Conservation (phyloP, 37 sponge, comb jelly and placozoan species). For the Oscarella lobularis region DNA sequence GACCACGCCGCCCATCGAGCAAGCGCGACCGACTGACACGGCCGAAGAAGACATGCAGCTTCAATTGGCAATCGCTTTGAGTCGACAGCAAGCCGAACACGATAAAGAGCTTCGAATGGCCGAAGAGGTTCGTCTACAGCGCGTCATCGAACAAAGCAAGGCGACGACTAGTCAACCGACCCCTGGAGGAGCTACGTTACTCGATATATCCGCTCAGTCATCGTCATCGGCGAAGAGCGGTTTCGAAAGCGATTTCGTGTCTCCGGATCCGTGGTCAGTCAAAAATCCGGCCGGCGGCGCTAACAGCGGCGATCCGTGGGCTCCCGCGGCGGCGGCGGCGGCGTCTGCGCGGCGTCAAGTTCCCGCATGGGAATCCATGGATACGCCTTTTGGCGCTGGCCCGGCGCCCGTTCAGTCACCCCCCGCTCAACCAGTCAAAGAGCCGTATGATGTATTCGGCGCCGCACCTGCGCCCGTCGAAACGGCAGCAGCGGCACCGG, state of each 20-base stretch:
- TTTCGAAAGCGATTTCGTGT: background rate
- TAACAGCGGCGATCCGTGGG: background rate
- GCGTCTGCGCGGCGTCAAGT: background rate
- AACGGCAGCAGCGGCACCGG: too few relatives aligned
- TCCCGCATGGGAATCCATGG: slow-evolving; percentile 3
- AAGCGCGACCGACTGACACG: slow-evolving; percentile 47
- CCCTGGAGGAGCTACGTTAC: background rate
- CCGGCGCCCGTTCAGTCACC: background rate
- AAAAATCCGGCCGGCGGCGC: background rate
- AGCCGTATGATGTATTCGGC: background rate
- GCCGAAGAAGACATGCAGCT: slow-evolving; percentile 93
- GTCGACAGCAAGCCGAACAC: slow-evolving; percentile 81
- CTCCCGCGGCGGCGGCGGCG: background rate
- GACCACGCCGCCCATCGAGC: slow-evolving; percentile 28
- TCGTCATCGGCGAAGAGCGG: background rate
- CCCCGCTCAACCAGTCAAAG: background rate
- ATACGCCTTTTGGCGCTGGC: background rate
- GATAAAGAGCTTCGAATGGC: slow-evolving; percentile 6
- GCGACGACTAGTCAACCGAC: background rate
- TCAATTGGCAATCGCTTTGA: slow-evolving; percentile 80
- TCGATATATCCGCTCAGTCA: background rate
- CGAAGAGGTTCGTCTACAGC: background rate
- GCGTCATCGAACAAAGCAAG: background rate
- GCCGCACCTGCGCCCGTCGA: background rate
- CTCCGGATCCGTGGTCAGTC: background rate